Conservation (phyloP, 2,888 invertebrate species). For the Phengaris alcon region DNA sequence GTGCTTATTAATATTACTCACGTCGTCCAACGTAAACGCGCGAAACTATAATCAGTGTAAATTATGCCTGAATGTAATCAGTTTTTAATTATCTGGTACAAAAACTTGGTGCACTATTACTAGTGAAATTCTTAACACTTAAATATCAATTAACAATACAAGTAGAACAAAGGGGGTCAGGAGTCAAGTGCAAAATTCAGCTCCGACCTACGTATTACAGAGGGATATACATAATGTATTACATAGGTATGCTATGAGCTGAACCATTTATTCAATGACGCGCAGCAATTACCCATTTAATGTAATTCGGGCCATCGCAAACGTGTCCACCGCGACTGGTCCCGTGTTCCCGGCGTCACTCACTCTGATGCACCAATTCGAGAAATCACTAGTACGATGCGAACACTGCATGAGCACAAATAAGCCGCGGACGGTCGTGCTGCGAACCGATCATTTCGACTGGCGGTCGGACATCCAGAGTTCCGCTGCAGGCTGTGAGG, state of each 20-base stretch:
- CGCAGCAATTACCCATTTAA: slow-evolving; percentile 78
- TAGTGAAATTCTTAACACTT: not conserved
- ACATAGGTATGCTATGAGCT: slow-evolving; percentile 55
- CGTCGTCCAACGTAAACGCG: not conserved
- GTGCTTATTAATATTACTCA: slow-evolving; percentile 28
- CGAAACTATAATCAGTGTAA: not conserved
- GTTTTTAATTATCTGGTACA: not conserved
- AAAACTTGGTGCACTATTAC: not conserved
- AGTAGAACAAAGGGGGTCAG: slow-evolving; percentile 60
- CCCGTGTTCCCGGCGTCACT: slow-evolving; percentile 71
- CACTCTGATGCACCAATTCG: slow-evolving; percentile 73
- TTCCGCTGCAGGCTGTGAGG: slow-evolving; percentile 52
- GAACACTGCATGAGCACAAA: slow-evolving; percentile 62
- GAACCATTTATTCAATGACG: slow-evolving; percentile 78
- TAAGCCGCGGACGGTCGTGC: slow-evolving; percentile 56
- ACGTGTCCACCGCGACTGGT: slow-evolving; percentile 61
- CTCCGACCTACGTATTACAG: slow-evolving; percentile 62
- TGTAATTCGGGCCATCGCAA: slow-evolving; percentile 76
- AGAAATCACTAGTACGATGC: slow-evolving; percentile 62
- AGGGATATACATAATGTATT: slow-evolving; percentile 60
- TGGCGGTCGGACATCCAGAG: slow-evolving; percentile 51
- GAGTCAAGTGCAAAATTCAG: slow-evolving; percentile 71
- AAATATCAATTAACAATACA: not conserved
- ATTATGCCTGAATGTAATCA: not conserved
- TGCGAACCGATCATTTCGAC: slow-evolving; percentile 65